Percentiles rank a stretch among this genome's conserved stretches.
phyloP scores from a whole-genome alignment of 53 echinoderm and acorn worm genomes.

The Apostichopus leukothele region DNA sequence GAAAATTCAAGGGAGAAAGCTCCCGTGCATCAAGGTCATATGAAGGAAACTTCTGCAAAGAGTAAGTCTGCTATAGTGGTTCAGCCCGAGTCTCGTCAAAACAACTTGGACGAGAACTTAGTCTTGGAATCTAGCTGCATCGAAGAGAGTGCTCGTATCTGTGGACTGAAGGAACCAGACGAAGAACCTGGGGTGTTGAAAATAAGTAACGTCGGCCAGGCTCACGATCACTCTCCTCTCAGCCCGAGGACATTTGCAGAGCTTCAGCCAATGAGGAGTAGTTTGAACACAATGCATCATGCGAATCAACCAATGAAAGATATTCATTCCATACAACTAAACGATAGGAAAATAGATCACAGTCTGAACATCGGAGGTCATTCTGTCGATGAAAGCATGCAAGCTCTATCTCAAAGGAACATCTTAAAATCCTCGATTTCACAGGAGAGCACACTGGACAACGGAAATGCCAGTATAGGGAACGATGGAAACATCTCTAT shows the following conservation, averaged over 20 bases:
- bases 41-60: neutral
- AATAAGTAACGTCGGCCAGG: neutral
- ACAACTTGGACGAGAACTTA: neutral
- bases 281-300: neutral
- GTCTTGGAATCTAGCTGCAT: neutral
- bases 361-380: neutral
- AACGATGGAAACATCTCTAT: neutral
- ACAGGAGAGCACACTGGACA: neutral
- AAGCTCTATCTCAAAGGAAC: neutral
- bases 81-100: neutral
- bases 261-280: conserved; percentile 19
- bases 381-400: neutral
- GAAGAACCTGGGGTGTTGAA: conserved; percentile 15
- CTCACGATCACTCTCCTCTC: neutral
- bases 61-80: no score
- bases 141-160: conserved; percentile 30
- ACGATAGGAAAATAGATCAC: neutral
- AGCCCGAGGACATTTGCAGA: conserved; percentile 21
- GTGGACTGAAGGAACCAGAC: conserved; percentile 25
- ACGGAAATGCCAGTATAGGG: neutral
- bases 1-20: neutral
- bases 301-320: neutral
- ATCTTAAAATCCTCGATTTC: neutral
- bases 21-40: no score
- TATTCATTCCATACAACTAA: conserved; percentile 1